Base-by-base conservation (phyloP, 2,888 invertebrate species). In the Heliconius ethilla region DNA sequence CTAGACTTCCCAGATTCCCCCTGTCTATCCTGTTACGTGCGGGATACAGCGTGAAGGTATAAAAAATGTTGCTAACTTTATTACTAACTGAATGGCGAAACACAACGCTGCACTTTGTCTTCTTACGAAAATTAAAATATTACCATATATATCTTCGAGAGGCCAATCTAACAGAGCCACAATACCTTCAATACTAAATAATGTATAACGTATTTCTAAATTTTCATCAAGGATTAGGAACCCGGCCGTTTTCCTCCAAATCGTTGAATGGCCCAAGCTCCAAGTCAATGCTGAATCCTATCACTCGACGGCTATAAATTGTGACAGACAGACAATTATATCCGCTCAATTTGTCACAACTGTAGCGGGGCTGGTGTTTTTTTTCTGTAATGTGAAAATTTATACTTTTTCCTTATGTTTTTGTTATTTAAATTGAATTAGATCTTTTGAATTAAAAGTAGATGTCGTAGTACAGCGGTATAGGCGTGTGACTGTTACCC, bases 231-330 rank as follows among this genome's bases (percentile, higher is more conserved):
- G 11, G n/a, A 33, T n/a, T 37, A 22, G 13, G 22, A 67, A 37
- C 6, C 7, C 27, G 29, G 27, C 22, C 37, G 37, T 67, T 37
- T 67, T 67, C 66, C 37, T 67, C 66, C 66, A 67, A 67, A 33
- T 13, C 37, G 66, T 37, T 67, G 66, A 37, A 67, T 37, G 37
- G n/a, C 37, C 37, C 3, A 67, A 51, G 22, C 51, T 22, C 51
- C 7, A 37, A 67, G 66, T 67, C 66, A 67, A 37, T 67, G 33
- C 37, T 33, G 66, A 66, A 67, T 67, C 37, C 66, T n/a, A 37
- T 67, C 66, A 67, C n/a, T 67, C 66, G 66, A 67, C n/a, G 66
- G 11, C 66, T 22, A 67, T 67, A 67, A 66, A 67, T 67, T 67
- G n/a, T 67, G 66, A 67, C 66, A 67, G 33, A 66, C 66, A 22